Evolutionary conservation across 2,888 invertebrate genomes (phyloP), one percentile per base, ranked within the genome.

Genomic region (Drosophila nr. fundita): DNA sequence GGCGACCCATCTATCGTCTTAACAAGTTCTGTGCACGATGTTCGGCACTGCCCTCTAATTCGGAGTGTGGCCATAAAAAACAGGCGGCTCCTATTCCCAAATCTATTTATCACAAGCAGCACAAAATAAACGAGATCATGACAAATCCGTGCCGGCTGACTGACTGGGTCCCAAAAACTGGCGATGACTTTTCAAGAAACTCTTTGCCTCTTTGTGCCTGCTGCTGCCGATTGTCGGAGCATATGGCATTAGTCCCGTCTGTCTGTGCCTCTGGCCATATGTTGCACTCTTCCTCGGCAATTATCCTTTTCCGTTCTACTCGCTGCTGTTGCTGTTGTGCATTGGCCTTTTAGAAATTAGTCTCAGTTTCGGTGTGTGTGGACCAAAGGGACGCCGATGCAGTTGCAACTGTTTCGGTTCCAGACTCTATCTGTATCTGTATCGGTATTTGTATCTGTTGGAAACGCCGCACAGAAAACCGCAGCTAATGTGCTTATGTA

Each of bases 401-500:
- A 80, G 62, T 42, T 57, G 60, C 60, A 75, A 68, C 70, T 77
- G 70, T 65, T 50, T 36, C 50, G 49, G 34, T 55, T 38, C 29
- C 27, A 38, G 53, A 36, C 36, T 54, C 38, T 29, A 30, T 49
- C 18, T 64, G 71, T 50, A 29, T 48, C 29, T 42, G 6, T 21
- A 24, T 15, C 45, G 15, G 15, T 45, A 4, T 45, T 45, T 36
- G 42, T 77, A 66, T 55, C 74, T 61, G 27, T 53, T 70, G 55
- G 70, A 76, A 80, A 64, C 58, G 63, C 63, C 45, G 67, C 71
- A 80, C 50, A 81, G 49, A 55, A 80, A 79, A 83, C 83, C 86
- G 87, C 87, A 87, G 81, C 89, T 87, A 89, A 87, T 89, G 83
- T 72, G 87, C 77, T 87, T 89, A 87, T 78, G 76, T 70, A 67